Base-by-base conservation (phyloP, 2,797 vertebrate genomes). In the Hephaestus fuliginosus region DNA sequence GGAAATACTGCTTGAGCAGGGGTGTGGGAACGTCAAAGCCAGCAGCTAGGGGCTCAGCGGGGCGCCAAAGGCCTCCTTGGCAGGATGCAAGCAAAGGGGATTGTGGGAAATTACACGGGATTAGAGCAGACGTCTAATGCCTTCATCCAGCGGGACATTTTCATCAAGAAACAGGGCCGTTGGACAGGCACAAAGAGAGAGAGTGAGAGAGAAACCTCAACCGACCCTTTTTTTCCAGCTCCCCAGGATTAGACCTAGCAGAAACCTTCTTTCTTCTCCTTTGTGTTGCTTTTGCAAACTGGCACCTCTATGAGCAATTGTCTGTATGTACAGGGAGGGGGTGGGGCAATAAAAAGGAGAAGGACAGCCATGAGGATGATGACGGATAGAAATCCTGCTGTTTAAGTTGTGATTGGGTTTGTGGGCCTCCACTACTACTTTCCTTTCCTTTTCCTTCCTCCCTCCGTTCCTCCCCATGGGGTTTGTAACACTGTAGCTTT, bases 61-160 rank as follows among this genome's bases (percentile, higher is more conserved):
- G 91, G 86, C 36, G 73, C 87, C 70, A 58, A 88, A 93, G 90
- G 91, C 93, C 91, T 94, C 94, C 93, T 95, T 95, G 95, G 95
- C 95, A 95, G 91, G 93, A 93, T 85, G 85, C 91, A 88, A 84
- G 91, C 92, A 93, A 94, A 94, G 85, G 92, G 92, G 95, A 96
- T 96, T 95, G 95, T 95, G 95, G 94, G 94, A 96, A 95, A 94
- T 95, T 95, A 94, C 94, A 94, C 89, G 88, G 95, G 94, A 96
- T 96, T 95, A 96, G 86, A 92, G 91, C 78, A 20, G 86, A 88
- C 86, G 76, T 93, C 93, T 95, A 95, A 95, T 95, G 91, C 93
- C 82, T 86, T 94, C 91, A 94, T 94, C 92, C 92, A 91, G 87
- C 78, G 46, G 92, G 92, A 95, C 93, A 93, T 94, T 94, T 94